phyloP scores from a whole-genome alignment of 2,888 invertebrate genomes.

The Drosophila kokeensis region DNA sequence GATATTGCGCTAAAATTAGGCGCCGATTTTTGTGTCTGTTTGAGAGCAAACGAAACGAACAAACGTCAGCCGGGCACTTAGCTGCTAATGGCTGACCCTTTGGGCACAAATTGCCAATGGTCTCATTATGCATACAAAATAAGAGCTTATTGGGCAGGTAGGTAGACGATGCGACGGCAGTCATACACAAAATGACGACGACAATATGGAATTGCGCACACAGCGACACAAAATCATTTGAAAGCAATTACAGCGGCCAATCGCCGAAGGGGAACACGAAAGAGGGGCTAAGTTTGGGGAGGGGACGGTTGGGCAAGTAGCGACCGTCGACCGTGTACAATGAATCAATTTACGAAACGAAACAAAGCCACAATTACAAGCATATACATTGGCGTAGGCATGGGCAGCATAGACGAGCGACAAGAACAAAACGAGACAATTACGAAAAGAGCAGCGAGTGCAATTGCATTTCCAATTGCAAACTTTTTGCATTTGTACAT shows the following conservation, averaged over 20 bases:
- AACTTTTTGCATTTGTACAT: slow-evolving; percentile 29
- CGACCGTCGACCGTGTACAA: slow-evolving; percentile 66
- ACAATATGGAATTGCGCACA: slow-evolving; percentile 77
- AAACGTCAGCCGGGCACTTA: slow-evolving; percentile 42
- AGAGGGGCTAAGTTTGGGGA: background rate
- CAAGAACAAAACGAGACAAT: slow-evolving; percentile 79
- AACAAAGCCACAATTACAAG: slow-evolving; percentile 79
- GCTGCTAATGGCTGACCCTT: slow-evolving; percentile 61
- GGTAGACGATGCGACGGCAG: slow-evolving; percentile 23
- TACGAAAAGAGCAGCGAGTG: slow-evolving; percentile 78
- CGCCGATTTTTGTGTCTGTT: background rate
- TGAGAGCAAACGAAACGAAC: background rate
- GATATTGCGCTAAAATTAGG: too few species aligned
- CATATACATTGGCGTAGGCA: slow-evolving; percentile 32
- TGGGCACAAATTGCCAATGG: slow-evolving; percentile 64
- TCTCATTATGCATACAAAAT: slow-evolving; percentile 74
- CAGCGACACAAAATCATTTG: slow-evolving; percentile 77
- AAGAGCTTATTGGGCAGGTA: slow-evolving; percentile 66
- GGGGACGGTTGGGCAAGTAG: background rate
- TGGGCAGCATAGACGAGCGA: slow-evolving; percentile 2
- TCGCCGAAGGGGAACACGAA: slow-evolving; percentile 12
- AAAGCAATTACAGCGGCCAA: slow-evolving; percentile 71
- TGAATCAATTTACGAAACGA: slow-evolving; percentile 81
- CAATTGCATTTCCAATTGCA: slow-evolving; percentile 72
- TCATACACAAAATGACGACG: slow-evolving; percentile 56